These are phyloP conservation scores for Epinotia bilunana DNA, from an alignment of 2,888 invertebrate genomes.

Conservation along the genomic window DNA sequence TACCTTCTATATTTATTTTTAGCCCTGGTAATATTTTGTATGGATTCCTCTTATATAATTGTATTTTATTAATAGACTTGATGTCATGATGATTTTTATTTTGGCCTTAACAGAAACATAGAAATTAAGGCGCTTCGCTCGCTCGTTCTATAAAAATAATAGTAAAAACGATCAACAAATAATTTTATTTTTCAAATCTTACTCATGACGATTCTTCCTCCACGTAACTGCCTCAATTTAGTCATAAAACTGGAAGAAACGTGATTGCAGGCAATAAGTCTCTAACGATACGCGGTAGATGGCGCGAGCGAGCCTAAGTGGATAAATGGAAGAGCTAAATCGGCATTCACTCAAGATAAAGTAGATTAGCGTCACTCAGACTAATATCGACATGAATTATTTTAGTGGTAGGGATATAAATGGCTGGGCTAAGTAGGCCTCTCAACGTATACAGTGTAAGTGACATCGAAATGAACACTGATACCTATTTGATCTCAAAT, in stretches of 20 bases:
- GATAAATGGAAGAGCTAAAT: constrained; percentile 39
- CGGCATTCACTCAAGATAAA: constrained; percentile 41
- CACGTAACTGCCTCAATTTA: neutral
- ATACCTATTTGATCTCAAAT: neutral
- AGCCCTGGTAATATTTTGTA: neutral
- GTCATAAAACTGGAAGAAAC: constrained; percentile 24
- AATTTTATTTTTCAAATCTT: no score
- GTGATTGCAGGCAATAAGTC: constrained; percentile 32
- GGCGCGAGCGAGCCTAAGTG: constrained; percentile 33
- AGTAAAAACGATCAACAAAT: no score
- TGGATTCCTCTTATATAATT: neutral
- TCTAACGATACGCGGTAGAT: constrained; percentile 12
- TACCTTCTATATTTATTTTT: neutral
- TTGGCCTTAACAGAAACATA: no score
- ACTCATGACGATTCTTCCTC: neutral
- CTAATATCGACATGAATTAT: constrained; percentile 38
- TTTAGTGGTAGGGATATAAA: constrained; percentile 27
- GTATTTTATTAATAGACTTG: no score
- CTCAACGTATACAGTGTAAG: neutral
- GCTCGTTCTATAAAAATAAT: no score
- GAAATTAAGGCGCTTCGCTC: no score
- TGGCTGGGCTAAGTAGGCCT: constrained; percentile 5
- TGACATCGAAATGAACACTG: neutral
- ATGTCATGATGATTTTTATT: no score
- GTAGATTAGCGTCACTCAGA: constrained; percentile 41